Evolutionary conservation across 2,113 vertebrate genomes (phyloP), one percentile per base, ranked within the genome.

Genomic region (Ictidomys tridecemlineatus): DNA sequence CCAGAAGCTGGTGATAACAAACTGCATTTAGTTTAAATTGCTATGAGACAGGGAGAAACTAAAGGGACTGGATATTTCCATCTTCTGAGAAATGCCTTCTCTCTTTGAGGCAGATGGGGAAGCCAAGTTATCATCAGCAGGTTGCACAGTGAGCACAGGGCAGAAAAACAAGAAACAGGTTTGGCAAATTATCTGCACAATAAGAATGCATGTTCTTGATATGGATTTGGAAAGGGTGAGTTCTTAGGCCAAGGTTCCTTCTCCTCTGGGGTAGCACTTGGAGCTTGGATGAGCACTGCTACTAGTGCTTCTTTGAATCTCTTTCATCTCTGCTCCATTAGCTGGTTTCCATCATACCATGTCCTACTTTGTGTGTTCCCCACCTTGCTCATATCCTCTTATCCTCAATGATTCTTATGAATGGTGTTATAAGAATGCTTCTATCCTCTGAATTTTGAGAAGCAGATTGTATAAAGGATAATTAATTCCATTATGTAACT

Each of bases 401-500:
- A 77, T 58, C 26, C n/a, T 72, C n/a, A 61, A 30, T 39, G 4
- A 88, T 96, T 34, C 34, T 93, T 92, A 88, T 45, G 61, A 89
- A 77, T 91, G 56, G 34, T 69, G 18, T 96, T 82, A 87, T 85
- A 84, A 16, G 48, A 94, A 93, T 32, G 13, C 67, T 80, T 51
- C 28, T 93, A 69, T 69, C 51, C n/a, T 80, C 72, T 73, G 77
- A 93, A n/a, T 85, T 88, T 61, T 93, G 63, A 95, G 61, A 88
- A 95, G 42, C 42, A 94, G 80, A 95, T 93, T 86, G 34, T 90
- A 53, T 79, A 84, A 91, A 93, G 42, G 83, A 69, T 91, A 82
- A 61, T 84, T 84, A 93, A 85, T 79, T 97, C 37, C 56, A 48
- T 91, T 74, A 78, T 56, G 61, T 53, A 93, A 88, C 13, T 88